Percentiles rank a stretch among this genome's conserved stretches.
phyloP scores from a whole-genome alignment of 2,888 invertebrate genomes.

The Drosophila aldrichi region DNA sequence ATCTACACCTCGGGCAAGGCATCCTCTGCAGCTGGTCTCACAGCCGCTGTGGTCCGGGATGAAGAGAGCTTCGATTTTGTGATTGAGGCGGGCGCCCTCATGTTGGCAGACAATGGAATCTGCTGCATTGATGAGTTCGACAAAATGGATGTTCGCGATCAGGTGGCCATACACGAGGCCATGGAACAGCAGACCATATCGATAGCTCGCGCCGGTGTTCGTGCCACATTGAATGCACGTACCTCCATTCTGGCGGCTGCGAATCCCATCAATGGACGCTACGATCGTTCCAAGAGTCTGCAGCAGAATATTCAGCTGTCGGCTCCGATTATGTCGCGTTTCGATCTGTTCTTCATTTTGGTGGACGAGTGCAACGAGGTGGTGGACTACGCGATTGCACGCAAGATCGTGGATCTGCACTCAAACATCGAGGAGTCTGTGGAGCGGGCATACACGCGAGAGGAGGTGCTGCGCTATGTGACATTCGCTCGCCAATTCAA shows the following conservation, averaged over 20 bases:
- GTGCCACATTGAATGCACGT: constrained; percentile 98
- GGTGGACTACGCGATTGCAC: constrained; percentile 98
- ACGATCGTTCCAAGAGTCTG: constrained; percentile 96
- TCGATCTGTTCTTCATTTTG: constrained; percentile 99
- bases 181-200: constrained; percentile 99
- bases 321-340: constrained; percentile 99
- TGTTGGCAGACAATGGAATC: constrained; percentile 99
- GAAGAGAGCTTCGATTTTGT: constrained; percentile 99
- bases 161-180: constrained; percentile 99
- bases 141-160: constrained; percentile 99
- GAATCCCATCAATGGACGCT: constrained; percentile 98
- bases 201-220: constrained; percentile 98
- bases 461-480: constrained; percentile 97
- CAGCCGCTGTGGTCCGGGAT: constrained; percentile 98
- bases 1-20: constrained; percentile 99
- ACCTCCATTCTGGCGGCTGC: constrained; percentile 99
- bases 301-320: constrained; percentile 97
- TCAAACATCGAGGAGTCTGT: constrained; percentile 92
- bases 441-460: constrained; percentile 93
- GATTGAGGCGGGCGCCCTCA: constrained; percentile 99
- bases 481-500: constrained; percentile 98
- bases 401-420: constrained; percentile 97
- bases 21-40: constrained; percentile 98
- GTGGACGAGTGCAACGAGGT: constrained; percentile 98
- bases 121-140: constrained; percentile 99